A percentile compares a stretch with the other conserved stretches of the same genome.
Conservation (phyloP, 2,113 vertebrate species). For the Podarcis raffonei region DNA sequence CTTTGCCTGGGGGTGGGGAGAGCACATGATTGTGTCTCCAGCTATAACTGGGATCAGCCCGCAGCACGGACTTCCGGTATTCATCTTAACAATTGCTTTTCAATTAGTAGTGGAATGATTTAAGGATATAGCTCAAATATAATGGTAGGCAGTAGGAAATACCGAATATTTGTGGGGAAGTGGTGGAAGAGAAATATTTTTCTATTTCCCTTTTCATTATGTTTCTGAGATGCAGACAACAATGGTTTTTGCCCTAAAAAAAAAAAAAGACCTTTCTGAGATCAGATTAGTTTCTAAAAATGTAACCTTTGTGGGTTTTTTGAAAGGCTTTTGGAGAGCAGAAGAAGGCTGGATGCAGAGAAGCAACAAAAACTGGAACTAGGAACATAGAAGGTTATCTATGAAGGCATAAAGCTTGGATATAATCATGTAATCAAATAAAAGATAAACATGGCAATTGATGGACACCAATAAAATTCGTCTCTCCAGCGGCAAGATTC, state of each 20-base stretch:
- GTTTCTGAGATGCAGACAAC: background rate
- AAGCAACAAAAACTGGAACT: background rate
- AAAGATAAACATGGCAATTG: slow-evolving; percentile 15
- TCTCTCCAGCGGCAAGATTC: background rate
- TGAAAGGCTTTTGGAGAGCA: background rate
- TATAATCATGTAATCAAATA: slow-evolving; percentile 25
- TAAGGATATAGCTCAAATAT: background rate
- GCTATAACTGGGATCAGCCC: background rate
- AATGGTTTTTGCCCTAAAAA: too few relatives aligned
- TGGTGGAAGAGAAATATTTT: background rate
- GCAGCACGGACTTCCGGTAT: too few relatives aligned
- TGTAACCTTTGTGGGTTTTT: background rate
- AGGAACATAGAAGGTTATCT: background rate
- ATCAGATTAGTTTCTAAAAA: background rate
- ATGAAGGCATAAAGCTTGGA: slow-evolving; percentile 3
- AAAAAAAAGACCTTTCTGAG: background rate
- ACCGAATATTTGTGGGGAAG: background rate
- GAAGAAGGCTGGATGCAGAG: background rate
- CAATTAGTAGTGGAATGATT: background rate
- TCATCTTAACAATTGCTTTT: background rate
- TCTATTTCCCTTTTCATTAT: background rate
- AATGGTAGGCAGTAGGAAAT: background rate
- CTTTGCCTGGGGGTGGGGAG: background rate
- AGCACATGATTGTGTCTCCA: background rate
- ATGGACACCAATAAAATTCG: background rate